These are phyloP conservation scores for Xiphorhynchus erythropygius DNA, from an alignment of 2,797 vertebrate genomes.

Conservation along the genomic window DNA sequence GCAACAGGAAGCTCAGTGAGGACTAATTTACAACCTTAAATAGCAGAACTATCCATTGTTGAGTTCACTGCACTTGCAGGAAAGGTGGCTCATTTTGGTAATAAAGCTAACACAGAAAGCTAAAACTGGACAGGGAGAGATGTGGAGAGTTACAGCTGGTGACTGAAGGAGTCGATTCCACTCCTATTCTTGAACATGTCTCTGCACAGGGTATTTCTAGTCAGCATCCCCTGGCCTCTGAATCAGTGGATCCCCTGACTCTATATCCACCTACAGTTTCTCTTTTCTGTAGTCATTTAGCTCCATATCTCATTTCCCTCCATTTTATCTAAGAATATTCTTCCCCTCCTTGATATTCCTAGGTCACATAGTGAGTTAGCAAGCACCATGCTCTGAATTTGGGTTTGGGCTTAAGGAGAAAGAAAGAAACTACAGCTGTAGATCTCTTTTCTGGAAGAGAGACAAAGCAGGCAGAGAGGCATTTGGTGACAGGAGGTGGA, in stretches of 20 bases:
- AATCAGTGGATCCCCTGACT: not conserved
- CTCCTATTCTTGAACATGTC: fast-evolving
- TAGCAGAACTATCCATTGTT: not conserved
- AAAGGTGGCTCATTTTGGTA: not conserved
- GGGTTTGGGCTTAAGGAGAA: not conserved
- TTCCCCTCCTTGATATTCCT: fast-evolving
- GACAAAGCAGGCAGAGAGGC: not conserved
- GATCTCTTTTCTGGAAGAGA: not conserved
- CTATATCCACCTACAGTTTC: not conserved
- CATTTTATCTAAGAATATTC: not conserved
- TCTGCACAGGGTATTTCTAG: not conserved
- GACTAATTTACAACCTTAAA: not conserved
- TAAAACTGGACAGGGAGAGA: not conserved
- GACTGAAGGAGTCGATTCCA: not conserved
- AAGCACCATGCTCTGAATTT: not conserved
- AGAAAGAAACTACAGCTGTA: not conserved
- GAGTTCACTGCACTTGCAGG: not conserved
- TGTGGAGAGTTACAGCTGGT: not conserved
- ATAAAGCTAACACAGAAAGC: not conserved
- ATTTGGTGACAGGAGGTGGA: fast-evolving
- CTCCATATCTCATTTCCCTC: not conserved
- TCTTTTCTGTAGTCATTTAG: not conserved
- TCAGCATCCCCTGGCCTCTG: not conserved
- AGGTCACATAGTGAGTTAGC: not conserved
- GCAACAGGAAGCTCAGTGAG: not conserved